phyloP scores from a whole-genome alignment of 2,113 vertebrate genomes.

The Rattus rattus region DNA sequence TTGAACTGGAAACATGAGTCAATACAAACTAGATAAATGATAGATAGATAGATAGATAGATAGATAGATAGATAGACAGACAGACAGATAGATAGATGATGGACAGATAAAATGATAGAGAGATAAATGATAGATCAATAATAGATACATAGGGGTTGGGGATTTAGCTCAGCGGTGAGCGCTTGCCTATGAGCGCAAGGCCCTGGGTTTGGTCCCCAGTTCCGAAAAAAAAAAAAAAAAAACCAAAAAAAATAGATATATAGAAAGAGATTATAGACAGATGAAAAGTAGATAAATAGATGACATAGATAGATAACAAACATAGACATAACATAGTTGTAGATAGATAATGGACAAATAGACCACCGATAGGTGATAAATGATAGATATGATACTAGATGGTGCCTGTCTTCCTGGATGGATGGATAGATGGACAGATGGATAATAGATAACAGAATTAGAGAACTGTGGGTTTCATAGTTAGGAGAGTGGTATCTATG shows the following conservation, averaged over 20 bases:
- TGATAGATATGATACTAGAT: not conserved
- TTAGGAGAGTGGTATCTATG: not conserved
- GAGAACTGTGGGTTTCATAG: not conserved
- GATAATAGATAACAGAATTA: not conserved
- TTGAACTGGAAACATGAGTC: slow-evolving; percentile 8
- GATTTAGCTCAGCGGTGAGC: no score
- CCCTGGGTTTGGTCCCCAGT: no score
- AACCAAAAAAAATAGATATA: not conserved
- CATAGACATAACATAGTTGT: not conserved
- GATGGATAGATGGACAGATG: no score
- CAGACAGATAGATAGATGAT: not conserved
- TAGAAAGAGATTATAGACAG: not conserved
- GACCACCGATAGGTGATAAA: not conserved
- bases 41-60: not conserved
- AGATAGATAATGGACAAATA: not conserved
- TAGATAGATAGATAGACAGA: not conserved
- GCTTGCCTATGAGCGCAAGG: no score
- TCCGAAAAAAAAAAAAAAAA: no score
- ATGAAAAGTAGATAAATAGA: not conserved
- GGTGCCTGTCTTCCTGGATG: no score
- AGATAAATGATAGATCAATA: not conserved
- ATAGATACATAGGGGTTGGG: not conserved
- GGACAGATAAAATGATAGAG: not conserved
- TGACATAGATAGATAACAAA: not conserved
- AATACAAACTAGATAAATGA: slow-evolving; percentile 2